Base-by-base conservation (phyloP, 2,888 invertebrate species). In the Julus scandinavius region DNA sequence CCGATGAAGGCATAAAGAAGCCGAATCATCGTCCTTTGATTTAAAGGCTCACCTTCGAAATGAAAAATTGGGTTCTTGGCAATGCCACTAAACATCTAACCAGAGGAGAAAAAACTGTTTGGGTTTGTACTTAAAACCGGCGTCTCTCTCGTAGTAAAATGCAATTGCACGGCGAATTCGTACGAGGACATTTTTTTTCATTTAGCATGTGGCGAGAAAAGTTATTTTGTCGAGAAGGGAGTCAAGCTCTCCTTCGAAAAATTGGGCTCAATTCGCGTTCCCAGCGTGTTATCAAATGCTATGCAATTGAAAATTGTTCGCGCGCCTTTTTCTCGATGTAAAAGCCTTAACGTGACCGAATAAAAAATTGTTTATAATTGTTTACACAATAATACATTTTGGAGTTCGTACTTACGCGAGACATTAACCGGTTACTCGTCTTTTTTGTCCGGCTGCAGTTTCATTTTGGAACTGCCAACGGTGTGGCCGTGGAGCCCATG, bases 401-500 rank as follows among this genome's bases (percentile, higher is more conserved):
- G 45, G 45, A 45, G 45, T 2, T 45, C 45, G 1, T 45, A 45
- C 5, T 45, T 45, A 4, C 17, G 63, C 20, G 20, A 7, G 20
- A 9, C n/a, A 29, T 72, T 20, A 2, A 58, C 15, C 58, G 6
- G 58, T 54, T 80, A 11, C 11, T 85, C 15, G 15, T 45, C 20
- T 15, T 45, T 20, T 5, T 50, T 13, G 29, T 11, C 20, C 11
- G 41, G 11, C 49, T n/a, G 7, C 5, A 2, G 29, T 7, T 11
- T 85, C 58, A 87, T 38, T 87, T 87, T 5, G 89, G 63, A 41
- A 29, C 86, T 9, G 50, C 58, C 13, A 87, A 40, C 2, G 87
- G 87, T 6, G 88, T 87, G 3, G 88, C 88, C 41, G 93, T 93
- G 0, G 97, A 95, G 0, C 98, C 98, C 93, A 98, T 95, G 49